Evolutionary conservation across 1,140 invertebrate genomes (phyloP).

Genomic region (Heliconius hewitsoni): DNA sequence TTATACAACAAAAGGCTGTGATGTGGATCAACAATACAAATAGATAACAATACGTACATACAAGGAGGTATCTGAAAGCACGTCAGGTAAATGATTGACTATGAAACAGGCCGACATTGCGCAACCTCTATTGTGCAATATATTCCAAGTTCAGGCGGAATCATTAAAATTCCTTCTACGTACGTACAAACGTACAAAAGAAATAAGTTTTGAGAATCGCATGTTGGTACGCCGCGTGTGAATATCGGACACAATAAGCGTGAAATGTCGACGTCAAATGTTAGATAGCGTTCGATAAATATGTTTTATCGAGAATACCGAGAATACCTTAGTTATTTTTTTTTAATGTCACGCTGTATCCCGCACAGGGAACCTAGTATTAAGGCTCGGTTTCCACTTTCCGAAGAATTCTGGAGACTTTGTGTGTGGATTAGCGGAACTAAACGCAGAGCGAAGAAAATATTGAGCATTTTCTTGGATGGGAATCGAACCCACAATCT

Average conservation of each 20-base stretch:
- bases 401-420: background rate
- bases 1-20: constrained; percentile 24
- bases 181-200: constrained; percentile 61
- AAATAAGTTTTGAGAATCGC: constrained; percentile 73
- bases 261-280: constrained; percentile 31
- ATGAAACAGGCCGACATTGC: constrained; percentile 55
- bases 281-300: constrained; percentile 11
- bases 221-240: constrained; percentile 65
- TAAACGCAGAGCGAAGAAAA: too few species aligned
- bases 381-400: too few species aligned
- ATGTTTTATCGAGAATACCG: background rate
- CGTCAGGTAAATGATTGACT: constrained; percentile 48
- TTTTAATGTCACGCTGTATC: too few species aligned
- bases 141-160: constrained; percentile 71
- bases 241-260: constrained; percentile 51
- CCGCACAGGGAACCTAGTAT: too few species aligned
- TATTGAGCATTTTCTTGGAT: too few species aligned
- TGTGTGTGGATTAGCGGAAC: too few species aligned
- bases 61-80: constrained; percentile 21
- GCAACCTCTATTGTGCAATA: constrained; percentile 64
- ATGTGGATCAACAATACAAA: constrained; percentile 17
- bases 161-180: constrained; percentile 76
- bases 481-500: too few species aligned
- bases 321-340: background rate
- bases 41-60: constrained; percentile 20